Evolutionary conservation across 2,797 vertebrate genomes (phyloP).

Genomic region (Margarornis squamiger): DNA sequence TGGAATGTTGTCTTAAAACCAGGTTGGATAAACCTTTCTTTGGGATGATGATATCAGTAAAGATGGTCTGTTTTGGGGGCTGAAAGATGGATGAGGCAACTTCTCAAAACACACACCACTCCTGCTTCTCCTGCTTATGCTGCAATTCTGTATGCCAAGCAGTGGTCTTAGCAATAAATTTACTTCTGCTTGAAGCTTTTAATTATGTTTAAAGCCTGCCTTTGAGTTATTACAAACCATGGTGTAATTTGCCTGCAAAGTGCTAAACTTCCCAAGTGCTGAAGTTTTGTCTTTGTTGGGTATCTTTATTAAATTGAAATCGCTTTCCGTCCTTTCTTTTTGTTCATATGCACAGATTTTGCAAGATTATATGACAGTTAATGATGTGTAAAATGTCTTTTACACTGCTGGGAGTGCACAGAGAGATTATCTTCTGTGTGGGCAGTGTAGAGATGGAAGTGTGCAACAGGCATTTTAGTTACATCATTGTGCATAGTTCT

Average conservation of each 20-base stretch:
- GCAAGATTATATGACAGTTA: neutral
- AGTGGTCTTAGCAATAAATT: neutral
- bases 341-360: neutral
- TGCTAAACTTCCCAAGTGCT: neutral
- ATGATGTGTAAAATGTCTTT: neutral
- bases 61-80: neutral
- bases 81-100: neutral
- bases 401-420: neutral
- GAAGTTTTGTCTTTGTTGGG: accelerated
- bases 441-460: neutral
- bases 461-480: neutral
- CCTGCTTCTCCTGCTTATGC: neutral
- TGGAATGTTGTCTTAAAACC: neutral
- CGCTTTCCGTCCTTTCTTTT: neutral
- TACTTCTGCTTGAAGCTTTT: neutral
- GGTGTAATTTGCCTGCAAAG: neutral
- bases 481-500: neutral
- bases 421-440: neutral
- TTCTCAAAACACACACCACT: neutral
- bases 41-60: neutral
- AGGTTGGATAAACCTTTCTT: neutral
- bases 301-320: neutral
- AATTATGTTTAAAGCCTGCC: neutral
- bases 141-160: neutral
- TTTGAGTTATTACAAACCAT: neutral